These are phyloP conservation scores for Kobus ellipsiprymnus DNA, from an alignment of 2,113 vertebrate genomes.

Conservation along the genomic window DNA sequence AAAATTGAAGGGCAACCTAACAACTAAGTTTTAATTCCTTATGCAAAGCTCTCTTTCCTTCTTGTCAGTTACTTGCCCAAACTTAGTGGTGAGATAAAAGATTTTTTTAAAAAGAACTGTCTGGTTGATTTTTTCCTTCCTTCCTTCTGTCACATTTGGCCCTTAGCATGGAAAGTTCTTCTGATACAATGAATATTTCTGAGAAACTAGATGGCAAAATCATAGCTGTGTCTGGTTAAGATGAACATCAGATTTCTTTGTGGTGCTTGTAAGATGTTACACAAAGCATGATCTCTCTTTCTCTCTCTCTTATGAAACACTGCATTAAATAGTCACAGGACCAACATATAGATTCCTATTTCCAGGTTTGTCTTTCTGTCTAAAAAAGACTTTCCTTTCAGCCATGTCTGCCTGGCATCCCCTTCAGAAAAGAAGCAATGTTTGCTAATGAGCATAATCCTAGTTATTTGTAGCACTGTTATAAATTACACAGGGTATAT, in stretches of 20 bases:
- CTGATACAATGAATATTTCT: background rate
- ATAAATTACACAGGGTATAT: conserved; percentile 49
- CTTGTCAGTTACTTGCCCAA: conserved; percentile 21
- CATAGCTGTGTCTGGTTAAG: background rate
- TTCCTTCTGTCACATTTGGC: background rate
- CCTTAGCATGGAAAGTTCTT: background rate
- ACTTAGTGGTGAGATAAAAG: background rate
- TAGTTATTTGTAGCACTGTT: conserved; percentile 35
- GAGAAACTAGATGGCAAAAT: conserved; percentile 15
- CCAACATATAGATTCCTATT: conserved; percentile 27
- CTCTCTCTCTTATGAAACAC: background rate
- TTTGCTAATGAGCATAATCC: conserved; percentile 59
- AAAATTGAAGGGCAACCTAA: background rate
- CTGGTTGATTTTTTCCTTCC: background rate
- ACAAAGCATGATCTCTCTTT: background rate
- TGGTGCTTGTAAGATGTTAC: background rate
- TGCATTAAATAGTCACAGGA: conserved; percentile 10
- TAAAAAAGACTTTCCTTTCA: conserved; percentile 39
- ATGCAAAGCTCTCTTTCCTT: background rate
- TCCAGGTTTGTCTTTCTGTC: conserved; percentile 42
- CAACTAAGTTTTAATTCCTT: conserved; percentile 26
- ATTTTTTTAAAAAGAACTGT: background rate
- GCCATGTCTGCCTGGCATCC: background rate
- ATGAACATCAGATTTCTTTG: background rate
- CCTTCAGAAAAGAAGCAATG: background rate